Evolutionary conservation across 2,888 invertebrate species (phyloP).

Genomic region (Aproaerema taeniolella): DNA sequence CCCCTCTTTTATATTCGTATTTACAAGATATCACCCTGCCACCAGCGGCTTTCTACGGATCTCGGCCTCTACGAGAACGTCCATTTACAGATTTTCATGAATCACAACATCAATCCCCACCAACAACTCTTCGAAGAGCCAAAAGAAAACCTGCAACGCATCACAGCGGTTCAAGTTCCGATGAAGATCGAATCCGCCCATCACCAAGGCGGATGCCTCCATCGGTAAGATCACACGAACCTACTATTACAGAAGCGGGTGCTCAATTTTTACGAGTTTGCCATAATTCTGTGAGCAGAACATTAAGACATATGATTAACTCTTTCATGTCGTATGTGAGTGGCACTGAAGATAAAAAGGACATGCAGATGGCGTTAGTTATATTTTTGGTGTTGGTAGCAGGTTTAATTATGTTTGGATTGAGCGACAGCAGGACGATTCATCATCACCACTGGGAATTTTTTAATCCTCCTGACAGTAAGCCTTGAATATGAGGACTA

Average conservation of each 20-base stretch:
- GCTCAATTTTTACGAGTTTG: constrained; percentile 84
- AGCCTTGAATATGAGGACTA: constrained; percentile 47
- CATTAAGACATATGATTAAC: constrained; percentile 82
- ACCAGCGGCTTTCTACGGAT: constrained; percentile 62
- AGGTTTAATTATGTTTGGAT: constrained; percentile 85
- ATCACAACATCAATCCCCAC: constrained; percentile 50
- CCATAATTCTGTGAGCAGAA: constrained; percentile 79
- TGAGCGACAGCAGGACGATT: constrained; percentile 83
- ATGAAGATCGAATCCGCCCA: constrained; percentile 65
- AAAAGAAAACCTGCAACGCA: constrained; percentile 57
- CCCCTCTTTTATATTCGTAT: constrained; percentile 70
- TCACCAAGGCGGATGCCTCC: constrained; percentile 55
- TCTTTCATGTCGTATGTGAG: constrained; percentile 79
- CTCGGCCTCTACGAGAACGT: constrained; percentile 54
- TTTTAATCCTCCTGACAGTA: constrained; percentile 87
- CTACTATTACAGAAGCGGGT: constrained; percentile 82
- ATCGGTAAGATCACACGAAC: constrained; percentile 73
- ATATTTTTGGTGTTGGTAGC: constrained; percentile 88
- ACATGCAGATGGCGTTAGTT: constrained; percentile 86
- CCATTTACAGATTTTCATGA: constrained; percentile 53
- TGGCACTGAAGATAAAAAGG: constrained; percentile 82
- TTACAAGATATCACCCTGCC: constrained; percentile 73
- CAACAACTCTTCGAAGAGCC: constrained; percentile 65
- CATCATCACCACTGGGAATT: constrained; percentile 93
- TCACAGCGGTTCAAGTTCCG: constrained; percentile 70